Conservation (phyloP, 2,113 vertebrate genomes). For the Microcebus murinus region DNA sequence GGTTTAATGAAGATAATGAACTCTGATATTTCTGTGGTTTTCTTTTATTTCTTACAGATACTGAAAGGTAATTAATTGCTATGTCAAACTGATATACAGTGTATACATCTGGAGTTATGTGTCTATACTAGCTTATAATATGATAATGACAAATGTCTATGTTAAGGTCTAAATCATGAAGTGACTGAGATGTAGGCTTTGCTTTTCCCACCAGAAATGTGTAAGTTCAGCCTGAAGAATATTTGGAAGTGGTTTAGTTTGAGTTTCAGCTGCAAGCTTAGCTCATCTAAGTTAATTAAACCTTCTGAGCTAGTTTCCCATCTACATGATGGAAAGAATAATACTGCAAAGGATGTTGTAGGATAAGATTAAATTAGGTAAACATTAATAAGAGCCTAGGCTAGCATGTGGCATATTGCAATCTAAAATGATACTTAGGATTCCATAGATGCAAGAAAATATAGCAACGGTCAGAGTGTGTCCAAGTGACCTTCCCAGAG, state of each 20-base stretch:
- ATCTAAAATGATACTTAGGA: neutral
- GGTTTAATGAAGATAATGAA: slow-evolving; percentile 29
- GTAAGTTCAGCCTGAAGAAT: neutral
- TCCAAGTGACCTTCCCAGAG: neutral
- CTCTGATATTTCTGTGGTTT: neutral
- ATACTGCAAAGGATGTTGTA: neutral
- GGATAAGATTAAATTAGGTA: neutral
- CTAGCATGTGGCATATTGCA: neutral
- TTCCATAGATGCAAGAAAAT: neutral
- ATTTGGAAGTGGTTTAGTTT: neutral
- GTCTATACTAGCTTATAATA: neutral
- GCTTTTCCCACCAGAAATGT: neutral
- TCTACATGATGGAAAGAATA: neutral
- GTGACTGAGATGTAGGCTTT: neutral
- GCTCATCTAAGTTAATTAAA: neutral
- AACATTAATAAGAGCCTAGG: neutral
- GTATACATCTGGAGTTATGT: neutral
- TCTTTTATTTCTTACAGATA: neutral
- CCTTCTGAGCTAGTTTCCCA: neutral
- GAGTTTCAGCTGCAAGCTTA: neutral
- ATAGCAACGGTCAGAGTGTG: neutral
- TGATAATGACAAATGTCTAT: neutral
- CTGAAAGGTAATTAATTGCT: neutral
- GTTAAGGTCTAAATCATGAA: neutral
- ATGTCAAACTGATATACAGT: neutral